phyloP scores from a whole-genome alignment of 2,888 invertebrate genomes.

The Drosophila greeni region DNA sequence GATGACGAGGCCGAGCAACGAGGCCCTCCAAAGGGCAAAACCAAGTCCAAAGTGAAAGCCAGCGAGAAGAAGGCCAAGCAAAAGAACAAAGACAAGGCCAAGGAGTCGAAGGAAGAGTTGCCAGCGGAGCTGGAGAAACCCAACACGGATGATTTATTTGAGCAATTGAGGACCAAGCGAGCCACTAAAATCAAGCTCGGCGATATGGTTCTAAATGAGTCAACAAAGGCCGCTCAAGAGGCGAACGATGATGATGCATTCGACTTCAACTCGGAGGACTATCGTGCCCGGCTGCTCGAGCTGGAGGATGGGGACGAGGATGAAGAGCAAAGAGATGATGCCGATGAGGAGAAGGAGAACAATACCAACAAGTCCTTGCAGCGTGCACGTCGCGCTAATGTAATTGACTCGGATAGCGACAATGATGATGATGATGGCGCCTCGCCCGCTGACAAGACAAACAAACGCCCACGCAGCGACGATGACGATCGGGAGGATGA shows the following conservation, averaged over 20 bases:
- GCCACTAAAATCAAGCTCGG: conserved; percentile 65
- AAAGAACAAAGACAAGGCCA: conserved; percentile 22
- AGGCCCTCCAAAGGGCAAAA: conserved; percentile 43
- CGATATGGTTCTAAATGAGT: conserved; percentile 65
- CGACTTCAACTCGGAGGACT: conserved; percentile 78
- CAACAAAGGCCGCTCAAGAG: conserved; percentile 40
- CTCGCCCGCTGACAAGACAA: conserved; percentile 64
- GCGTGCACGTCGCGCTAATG: conserved; percentile 75
- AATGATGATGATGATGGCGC: conserved; percentile 49
- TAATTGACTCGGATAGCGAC: conserved; percentile 78
- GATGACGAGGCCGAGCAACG: conserved; percentile 76
- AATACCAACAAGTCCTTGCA: conserved; percentile 63
- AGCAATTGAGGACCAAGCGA: conserved; percentile 73
- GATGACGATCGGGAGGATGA: conserved; percentile 46
- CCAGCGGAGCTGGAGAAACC: conserved; percentile 40
- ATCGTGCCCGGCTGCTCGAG: conserved; percentile 76
- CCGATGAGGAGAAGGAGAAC: conserved; percentile 43
- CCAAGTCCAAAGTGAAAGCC: conserved; percentile 26
- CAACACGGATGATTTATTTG: conserved; percentile 63
- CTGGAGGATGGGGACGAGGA: conserved; percentile 60
- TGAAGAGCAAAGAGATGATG: conserved; percentile 1
- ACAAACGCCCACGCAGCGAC: conserved; percentile 69
- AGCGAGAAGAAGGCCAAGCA: conserved; percentile 40
- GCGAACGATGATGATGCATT: conserved; percentile 64
- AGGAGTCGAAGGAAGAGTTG: conserved; percentile 12